Base-by-base conservation (phyloP, 2,113 vertebrate species). In the human (Homo sapiens) region DNA sequence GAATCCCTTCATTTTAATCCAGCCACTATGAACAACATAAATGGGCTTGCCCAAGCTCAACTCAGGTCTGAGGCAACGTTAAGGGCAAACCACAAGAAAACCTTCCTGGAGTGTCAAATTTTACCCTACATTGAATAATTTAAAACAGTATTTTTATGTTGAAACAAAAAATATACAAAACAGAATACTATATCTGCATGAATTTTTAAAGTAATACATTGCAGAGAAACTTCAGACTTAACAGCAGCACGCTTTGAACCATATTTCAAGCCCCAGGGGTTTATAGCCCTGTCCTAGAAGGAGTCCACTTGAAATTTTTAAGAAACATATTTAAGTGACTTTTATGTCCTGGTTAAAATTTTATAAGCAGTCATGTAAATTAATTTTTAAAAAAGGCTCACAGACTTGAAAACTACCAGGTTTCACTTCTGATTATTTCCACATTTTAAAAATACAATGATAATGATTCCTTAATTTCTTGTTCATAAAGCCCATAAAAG, bases 111-210 rank as follows among this genome's bases (percentile, higher is more conserved):
- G 9, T 52, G 16, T 81, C 78, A 22, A 70, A 52, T 70, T 73
- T 79, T 48, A 84, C 22, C 32, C 7, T 30, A 27, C 16, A 22
- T 32, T 59, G 32, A 82, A 64, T 82, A 57, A 95, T 52, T 89
- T 66, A 80, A 83, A 64, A 72, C 8, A 97, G 32, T 6, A 55
- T 64, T 89, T 89, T 64, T 81, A 64, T 76, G 38, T 64, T 89
- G 64, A 97, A 91, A 73, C 20, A 90, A 90, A 68, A 79, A 17
- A 75, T 52, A 20, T 83, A 84, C 22, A 93, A 89, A 76, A 57
- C 9, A 78, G 11, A 89, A 86, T 82, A 89, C 9, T 50, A 52
- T 7, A 79, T 52, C 32, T 94, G 43, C 43, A 86, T 66, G 16
- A 43, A 59, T 59, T 45, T 87, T 61, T 23, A 64, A 84, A 89